phyloP scores from a whole-genome alignment of 2,888 invertebrate genomes.

The Nasonovia ribisnigri region DNA sequence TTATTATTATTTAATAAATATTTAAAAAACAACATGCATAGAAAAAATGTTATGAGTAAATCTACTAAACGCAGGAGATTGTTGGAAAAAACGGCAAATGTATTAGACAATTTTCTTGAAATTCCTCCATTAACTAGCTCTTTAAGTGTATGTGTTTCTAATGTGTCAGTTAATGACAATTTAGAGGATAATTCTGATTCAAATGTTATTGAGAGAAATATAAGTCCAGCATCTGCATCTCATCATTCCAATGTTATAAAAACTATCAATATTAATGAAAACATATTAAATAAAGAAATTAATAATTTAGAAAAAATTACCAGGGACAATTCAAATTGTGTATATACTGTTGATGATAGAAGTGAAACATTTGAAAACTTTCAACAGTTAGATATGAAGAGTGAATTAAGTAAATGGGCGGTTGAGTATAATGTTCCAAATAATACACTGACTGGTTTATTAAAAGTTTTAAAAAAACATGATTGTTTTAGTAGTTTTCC shows the following conservation, averaged over 20 bases:
- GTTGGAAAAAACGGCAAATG: not conserved
- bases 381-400: not conserved
- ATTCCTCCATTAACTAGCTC: not conserved
- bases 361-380: not conserved
- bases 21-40: not conserved
- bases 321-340: not conserved
- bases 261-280: too few species aligned
- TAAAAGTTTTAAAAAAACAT: slow-evolving; percentile 23
- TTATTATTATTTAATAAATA: too few species aligned
- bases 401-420: slow-evolving; percentile 33
- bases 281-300: too few species aligned
- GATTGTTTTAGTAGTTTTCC: slow-evolving; percentile 34
- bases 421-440: slow-evolving; percentile 16
- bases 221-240: not conserved
- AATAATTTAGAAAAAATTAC: too few species aligned
- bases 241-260: too few species aligned
- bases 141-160: too few species aligned
- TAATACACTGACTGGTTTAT: slow-evolving; percentile 16
- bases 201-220: not conserved
- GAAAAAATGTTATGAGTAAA: slow-evolving; percentile 14
- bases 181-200: not conserved
- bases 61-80: not conserved
- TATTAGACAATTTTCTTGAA: not conserved
- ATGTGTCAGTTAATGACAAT: too few species aligned
- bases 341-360: not conserved